Evolutionary conservation across 2,113 vertebrate species (phyloP), one percentile per base, ranked within the genome.

Genomic region (Cricetomys ansorgei): DNA sequence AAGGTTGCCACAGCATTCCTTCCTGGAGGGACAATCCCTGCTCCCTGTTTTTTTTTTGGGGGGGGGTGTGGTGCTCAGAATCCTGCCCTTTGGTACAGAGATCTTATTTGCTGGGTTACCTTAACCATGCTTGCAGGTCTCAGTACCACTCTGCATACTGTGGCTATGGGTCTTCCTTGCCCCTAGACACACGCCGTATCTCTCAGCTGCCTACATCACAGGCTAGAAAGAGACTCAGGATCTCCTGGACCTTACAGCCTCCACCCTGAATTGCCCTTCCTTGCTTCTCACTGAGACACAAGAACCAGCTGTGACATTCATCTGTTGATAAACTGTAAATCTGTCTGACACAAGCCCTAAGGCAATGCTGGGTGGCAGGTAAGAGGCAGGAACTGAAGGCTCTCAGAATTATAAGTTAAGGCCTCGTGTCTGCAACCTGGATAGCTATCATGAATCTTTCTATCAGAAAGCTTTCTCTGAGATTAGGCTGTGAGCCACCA

Each of bases 381-480:
- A 57, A 76, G 86, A 77, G 75, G 76, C 4, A 0, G 6, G 40
- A 3, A 7, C 53, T 0, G 0, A 3, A 1, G 67, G n/a, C 65
- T 75, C 53, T 65, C 0, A 5, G 92, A 90, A 86, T 67, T 89
- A 79, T 75, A 89, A 80, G 89, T 92, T 93, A 91, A 88, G 45
- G 75, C 89, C 96, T 16, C 5, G 25, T 55, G 89, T 88, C 92
- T 91, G 73, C 70, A 53, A 86, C 87, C 79, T 0, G 23, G 40
- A 55, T 43, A 80, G 48, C 84, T 53, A 21, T 88, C 92, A 29
- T 94, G 94, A 92, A 92, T 96, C 96, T 95, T 92, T 76, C 94
- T 48, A 91, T 92, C 90, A 57, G 69, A 92, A 57, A 48, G 16
- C 80, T 40, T 37, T 87, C 84, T 89, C 92, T 16, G 92, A 88